phyloP scores from a whole-genome alignment of 92 coral and sea anemone genomes.

The Muricea muricata region DNA sequence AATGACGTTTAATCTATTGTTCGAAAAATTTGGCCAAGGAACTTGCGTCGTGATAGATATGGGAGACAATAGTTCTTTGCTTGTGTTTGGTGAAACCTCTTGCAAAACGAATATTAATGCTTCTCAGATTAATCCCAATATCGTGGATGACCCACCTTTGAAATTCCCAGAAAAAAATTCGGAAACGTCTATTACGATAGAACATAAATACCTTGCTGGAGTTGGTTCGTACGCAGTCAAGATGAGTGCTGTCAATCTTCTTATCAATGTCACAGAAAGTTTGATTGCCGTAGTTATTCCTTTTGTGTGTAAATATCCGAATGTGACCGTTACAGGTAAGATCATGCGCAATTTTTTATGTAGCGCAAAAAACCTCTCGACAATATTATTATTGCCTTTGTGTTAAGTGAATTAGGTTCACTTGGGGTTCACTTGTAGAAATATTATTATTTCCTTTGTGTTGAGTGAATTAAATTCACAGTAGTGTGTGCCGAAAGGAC shows the following conservation, averaged over 20 bases:
- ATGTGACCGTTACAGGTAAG: conserved; percentile 75
- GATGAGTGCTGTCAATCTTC: conserved; percentile 71
- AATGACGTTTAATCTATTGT: conserved; percentile 55
- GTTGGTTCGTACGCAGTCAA: conserved; percentile 60
- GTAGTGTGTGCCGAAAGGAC: too few species aligned
- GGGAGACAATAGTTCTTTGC: conserved; percentile 61
- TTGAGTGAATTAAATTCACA: too few species aligned
- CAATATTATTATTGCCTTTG: too few species aligned
- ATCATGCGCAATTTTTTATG: neutral
- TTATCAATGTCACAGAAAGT: conserved; percentile 45
- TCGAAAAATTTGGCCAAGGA: conserved; percentile 68
- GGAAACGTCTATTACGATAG: conserved; percentile 4
- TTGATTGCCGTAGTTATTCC: conserved; percentile 67
- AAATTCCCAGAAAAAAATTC: neutral
- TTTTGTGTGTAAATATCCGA: conserved; percentile 68
- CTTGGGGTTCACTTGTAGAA: too few species aligned
- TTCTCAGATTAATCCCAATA: neutral
- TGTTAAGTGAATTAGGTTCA: too few species aligned
- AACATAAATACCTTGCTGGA: conserved; percentile 52
- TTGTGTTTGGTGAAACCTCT: conserved; percentile 61
- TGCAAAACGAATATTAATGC: conserved; percentile 36
- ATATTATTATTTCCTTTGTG: too few species aligned
- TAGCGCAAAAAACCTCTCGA: too few species aligned
- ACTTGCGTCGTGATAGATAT: conserved; percentile 73
- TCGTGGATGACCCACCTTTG: neutral